Evolutionary conservation across 2,888 invertebrate species (phyloP), one percentile per base, ranked within the genome.

Genomic region (Drosophila sordidula): DNA sequence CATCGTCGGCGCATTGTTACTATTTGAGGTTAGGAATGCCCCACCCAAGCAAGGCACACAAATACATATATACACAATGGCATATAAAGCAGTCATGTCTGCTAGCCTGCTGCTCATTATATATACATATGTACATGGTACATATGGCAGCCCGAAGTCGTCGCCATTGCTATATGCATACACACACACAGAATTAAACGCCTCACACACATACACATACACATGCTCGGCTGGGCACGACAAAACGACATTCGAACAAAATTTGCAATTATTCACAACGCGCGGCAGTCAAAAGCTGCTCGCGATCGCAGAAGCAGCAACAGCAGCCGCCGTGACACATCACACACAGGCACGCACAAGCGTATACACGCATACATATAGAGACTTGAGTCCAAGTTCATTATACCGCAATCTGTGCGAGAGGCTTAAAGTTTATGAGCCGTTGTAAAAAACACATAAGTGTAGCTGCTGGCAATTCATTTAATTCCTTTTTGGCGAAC

Each of bases 11-110:
- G 72, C 70, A 71, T 70, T 71, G 72, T 67, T 70, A 75, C 74
- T 78, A 76, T 88, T 87, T 87, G 85, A 82, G 87, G 90, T 89
- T 89, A 89, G 79, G 89, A 87, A 87, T 88, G 88, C 88, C 88
- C 88, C 88, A 88, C 88, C 88, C 88, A 88, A 89, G 87, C 84
- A 84, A 89, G 64, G 63, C 62, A 71, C 44, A 55, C 62, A 65
- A 18, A 67, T 45, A 56, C 18, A 47, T 45, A 54, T 8, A 51
- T 12, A 54, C 41, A 38, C 11, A 47, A 38, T 57, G 54, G 61
- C 66, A 71, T 67, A 75, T 78, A 67, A 75, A 69, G 72, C 73
- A 79, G 80, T 73, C 76, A 79, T 84, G 84, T 75, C 84, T 75
- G 78, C 57, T 65, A 46, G 86, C 72, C 72, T 74, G 52, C 70